Conservation (phyloP, 2,113 vertebrate genomes). For the Megaceryle torquata region DNA sequence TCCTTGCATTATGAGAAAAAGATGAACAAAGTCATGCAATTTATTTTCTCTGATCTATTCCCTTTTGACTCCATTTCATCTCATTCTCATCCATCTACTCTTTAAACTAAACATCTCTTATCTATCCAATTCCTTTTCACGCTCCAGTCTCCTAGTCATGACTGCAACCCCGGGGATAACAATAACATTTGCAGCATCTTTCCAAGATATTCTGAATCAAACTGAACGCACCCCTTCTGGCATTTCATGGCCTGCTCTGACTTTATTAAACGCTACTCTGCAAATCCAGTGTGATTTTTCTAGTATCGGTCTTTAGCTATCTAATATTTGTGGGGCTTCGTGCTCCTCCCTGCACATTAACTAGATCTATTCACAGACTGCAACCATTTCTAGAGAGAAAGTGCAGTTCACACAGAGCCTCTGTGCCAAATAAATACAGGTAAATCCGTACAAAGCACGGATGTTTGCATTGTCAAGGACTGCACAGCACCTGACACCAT, state of each 20-base stretch:
- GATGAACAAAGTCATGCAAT: conserved; percentile 5
- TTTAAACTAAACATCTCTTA: conserved; percentile 48
- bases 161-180: conserved; percentile 39
- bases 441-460: not conserved
- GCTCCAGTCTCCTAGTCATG: conserved; percentile 12
- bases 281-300: conserved; percentile 1
- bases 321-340: not conserved
- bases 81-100: conserved; percentile 28
- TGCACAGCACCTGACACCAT: not conserved
- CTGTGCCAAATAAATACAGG: not conserved
- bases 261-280: conserved; percentile 3
- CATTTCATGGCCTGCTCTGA: not conserved
- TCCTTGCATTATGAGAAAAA: conserved; percentile 2
- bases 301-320: not conserved
- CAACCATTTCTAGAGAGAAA: not conserved
- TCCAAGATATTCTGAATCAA: not conserved
- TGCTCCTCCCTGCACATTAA: not conserved
- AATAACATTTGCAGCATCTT: conserved; percentile 40
- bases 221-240: not conserved
- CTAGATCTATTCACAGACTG: not conserved
- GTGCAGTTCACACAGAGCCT: not conserved
- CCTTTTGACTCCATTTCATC: conserved; percentile 27
- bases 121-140: conserved; percentile 38
- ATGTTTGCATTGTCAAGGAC: not conserved
- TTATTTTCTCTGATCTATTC: conserved; percentile 29